These are phyloP conservation scores for Ibidorhyncha struthersii DNA, from an alignment of 2,113 vertebrate genomes.

Conservation along the genomic window DNA sequence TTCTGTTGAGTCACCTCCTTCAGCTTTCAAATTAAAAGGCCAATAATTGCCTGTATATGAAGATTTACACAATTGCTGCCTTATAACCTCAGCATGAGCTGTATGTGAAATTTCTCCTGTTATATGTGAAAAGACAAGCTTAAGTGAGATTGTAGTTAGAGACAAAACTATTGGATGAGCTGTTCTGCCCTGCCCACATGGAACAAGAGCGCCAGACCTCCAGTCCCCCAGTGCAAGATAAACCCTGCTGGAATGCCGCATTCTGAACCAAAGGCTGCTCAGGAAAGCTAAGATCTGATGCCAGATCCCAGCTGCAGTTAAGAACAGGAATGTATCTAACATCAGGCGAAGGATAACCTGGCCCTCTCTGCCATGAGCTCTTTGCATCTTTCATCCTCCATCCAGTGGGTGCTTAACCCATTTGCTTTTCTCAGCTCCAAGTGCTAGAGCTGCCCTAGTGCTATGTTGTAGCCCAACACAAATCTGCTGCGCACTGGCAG, in stretches of 20 bases:
- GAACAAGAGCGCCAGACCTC: not conserved
- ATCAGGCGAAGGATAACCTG: not conserved
- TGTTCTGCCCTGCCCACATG: not conserved
- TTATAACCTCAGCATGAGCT: not conserved
- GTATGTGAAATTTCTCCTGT: not conserved
- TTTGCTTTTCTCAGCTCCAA: not conserved
- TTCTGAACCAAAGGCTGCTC: not conserved
- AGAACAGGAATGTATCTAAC: not conserved
- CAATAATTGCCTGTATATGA: not conserved
- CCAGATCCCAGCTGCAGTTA: not conserved
- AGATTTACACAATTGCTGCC: slow-evolving; percentile 14
- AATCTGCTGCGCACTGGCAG: not conserved
- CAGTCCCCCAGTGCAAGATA: not conserved
- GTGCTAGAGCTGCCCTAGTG: not conserved
- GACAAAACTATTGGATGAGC: not conserved
- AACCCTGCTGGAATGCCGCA: not conserved
- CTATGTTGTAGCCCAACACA: not conserved
- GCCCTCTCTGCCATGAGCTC: not conserved
- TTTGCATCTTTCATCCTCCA: not conserved
- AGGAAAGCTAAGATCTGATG: not conserved
- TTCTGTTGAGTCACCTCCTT: slow-evolving; percentile 48
- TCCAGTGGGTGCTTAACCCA: not conserved
- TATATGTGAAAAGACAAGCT: not conserved
- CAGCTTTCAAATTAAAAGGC: slow-evolving; percentile 27
- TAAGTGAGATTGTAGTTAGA: not conserved